These are phyloP conservation scores for Eristalis intricaria DNA, from an alignment of 2,888 invertebrate genomes.

Conservation along the genomic window DNA sequence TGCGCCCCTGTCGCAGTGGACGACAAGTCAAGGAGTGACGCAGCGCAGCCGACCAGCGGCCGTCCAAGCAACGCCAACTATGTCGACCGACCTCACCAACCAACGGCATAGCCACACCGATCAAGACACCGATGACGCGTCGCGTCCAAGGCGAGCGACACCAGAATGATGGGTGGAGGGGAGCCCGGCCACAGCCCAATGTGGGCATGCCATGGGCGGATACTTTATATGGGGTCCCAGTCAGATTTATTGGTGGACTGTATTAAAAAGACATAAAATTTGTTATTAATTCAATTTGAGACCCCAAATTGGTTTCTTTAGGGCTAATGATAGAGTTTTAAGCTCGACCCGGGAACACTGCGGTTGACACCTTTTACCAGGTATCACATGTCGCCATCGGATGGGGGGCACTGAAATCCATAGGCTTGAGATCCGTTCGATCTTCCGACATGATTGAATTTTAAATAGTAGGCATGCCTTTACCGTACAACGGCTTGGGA, in stretches of 20 bases:
- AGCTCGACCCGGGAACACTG: slow-evolving; percentile 59
- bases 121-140: slow-evolving; percentile 15
- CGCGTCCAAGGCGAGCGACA: slow-evolving; percentile 37
- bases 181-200: slow-evolving; percentile 36
- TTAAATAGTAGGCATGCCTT: slow-evolving; percentile 16
- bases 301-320: slow-evolving; percentile 52
- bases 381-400: slow-evolving; percentile 38
- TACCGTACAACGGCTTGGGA: background rate
- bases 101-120: background rate
- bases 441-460: slow-evolving; percentile 46
- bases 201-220: slow-evolving; percentile 66
- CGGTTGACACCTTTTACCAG: slow-evolving; percentile 69
- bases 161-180: background rate
- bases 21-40: slow-evolving; percentile 33
- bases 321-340: slow-evolving; percentile 61
- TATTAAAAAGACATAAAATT: slow-evolving; percentile 72
- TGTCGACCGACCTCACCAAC: slow-evolving; percentile 12
- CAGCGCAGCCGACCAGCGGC: slow-evolving; percentile 16
- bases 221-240: slow-evolving; percentile 65
- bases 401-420: slow-evolving; percentile 35
- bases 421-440: slow-evolving; percentile 44
- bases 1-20: slow-evolving; percentile 63
- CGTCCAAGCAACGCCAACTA: slow-evolving; percentile 30
- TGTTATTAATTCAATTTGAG: slow-evolving; percentile 69
- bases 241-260: slow-evolving; percentile 67